Conservation (phyloP, 2,113 vertebrate species). For the Ramphastos sulfuratus region DNA sequence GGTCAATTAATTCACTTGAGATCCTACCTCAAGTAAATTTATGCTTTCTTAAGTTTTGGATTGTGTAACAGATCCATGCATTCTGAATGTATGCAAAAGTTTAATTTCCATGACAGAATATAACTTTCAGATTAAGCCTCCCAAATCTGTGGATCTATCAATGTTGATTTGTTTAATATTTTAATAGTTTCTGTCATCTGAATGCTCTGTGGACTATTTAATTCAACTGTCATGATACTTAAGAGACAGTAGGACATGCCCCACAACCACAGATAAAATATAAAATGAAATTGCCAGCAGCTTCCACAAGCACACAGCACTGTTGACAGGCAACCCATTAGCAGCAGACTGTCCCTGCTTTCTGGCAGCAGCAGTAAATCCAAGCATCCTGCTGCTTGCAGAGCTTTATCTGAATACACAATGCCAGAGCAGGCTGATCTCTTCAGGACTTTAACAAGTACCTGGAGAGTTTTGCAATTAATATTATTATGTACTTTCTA, state of each 20-base stretch:
- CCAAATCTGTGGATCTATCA: accelerated
- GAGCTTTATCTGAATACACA: conserved; percentile 61
- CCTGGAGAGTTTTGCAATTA: conserved; percentile 60
- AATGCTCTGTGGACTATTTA: background rate
- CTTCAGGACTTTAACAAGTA: conserved; percentile 63
- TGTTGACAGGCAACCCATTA: conserved; percentile 17
- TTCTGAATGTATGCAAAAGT: background rate
- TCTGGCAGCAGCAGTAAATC: conserved; percentile 31
- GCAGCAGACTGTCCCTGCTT: background rate
- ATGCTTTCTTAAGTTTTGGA: too few species aligned
- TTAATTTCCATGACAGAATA: background rate
- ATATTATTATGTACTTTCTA: conserved; percentile 63
- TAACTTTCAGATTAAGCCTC: background rate
- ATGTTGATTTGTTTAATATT: background rate
- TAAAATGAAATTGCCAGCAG: background rate
- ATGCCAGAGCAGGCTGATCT: conserved; percentile 13
- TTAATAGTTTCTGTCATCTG: background rate
- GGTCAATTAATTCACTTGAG: background rate
- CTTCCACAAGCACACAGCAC: background rate
- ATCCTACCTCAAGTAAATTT: background rate
- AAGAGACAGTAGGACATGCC: background rate
- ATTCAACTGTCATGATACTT: background rate
- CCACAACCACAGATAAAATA: background rate
- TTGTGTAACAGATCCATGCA: background rate
- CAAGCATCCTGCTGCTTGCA: conserved; percentile 39